Base-by-base conservation (phyloP, 2,113 vertebrate species). In the Trematomus loennbergii region DNA sequence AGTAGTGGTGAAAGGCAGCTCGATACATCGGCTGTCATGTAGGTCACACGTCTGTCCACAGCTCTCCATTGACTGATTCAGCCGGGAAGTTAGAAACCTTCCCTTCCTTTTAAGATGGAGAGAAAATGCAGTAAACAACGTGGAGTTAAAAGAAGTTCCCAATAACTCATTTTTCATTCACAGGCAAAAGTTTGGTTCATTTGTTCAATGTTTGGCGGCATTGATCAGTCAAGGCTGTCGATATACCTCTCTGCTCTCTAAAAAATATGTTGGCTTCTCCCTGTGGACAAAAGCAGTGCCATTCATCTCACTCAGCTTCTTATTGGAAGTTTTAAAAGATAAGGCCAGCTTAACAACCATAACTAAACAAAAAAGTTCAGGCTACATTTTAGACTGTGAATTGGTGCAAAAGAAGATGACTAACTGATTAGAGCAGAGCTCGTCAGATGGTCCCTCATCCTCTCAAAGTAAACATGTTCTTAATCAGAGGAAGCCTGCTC, bases 241-340 rank as follows among this genome's bases (percentile, higher is more conserved):
- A 78, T 77, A 85, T 66, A 50, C 40, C 46, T 54, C 8, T 1
- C 64, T 69, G 50, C 65, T 62, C 66, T 84, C 63, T 79, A 74
- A 82, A 80, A 79, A 72, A 57, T 82, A 52, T 66, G 82, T 91
- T 75, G 70, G 61, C 64, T 75, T 79, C 61, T 84, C 69, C 63
- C 61, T 3, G 64, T 4, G 4, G 72, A 87, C 55, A 65, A 48
- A 33, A 66, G 71, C 46, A 73, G 68, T 54, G 33, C 13, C 40
- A 52, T 68, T 58, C 36, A 40, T 40, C 36, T 40, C 36, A 40
- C 7, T 29, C 29, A 29, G 29, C 36, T 40, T 40, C 36, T 40
- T 40, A 40, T 40, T 40, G 25, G 25, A 75, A 78, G 52, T 59
- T 73, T 78, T 82, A 74, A 82, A 86, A 71, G 46, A 69, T 61